phyloP scores from a whole-genome alignment of 2,888 invertebrate genomes.

The Drosophila monieri region DNA sequence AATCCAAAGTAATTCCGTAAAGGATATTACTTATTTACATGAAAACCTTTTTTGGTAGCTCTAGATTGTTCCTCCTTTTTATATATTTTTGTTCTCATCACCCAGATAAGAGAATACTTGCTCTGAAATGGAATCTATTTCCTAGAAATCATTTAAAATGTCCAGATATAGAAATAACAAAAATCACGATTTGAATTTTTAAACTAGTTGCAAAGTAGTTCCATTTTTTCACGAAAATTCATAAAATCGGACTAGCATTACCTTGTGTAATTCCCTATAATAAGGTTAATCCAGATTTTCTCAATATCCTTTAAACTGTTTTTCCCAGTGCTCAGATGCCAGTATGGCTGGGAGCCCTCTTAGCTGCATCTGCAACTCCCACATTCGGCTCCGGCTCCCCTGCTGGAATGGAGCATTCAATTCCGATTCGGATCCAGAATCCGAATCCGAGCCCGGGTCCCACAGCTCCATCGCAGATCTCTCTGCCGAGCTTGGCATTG shows the following conservation, averaged over 20 bases:
- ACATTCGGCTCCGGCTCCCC: constrained; percentile 23
- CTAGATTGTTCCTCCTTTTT: neutral
- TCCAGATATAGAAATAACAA: no score
- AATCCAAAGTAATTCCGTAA: neutral
- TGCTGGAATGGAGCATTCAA: constrained; percentile 36
- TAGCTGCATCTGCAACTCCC: constrained; percentile 17
- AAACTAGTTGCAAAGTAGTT: no score
- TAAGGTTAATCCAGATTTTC: neutral
- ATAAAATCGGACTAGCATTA: no score
- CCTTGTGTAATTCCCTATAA: no score
- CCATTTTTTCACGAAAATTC: no score
- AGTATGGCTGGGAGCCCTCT: constrained; percentile 30
- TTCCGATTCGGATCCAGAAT: constrained; percentile 36
- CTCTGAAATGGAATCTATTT: no score
- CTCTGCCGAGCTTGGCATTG: constrained; percentile 58
- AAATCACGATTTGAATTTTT: no score
- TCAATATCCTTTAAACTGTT: neutral
- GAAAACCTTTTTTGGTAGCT: neutral
- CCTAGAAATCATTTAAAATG: no score
- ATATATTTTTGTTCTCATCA: no score
- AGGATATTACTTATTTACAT: neutral
- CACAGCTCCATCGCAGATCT: constrained; percentile 42
- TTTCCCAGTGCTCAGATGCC: constrained; percentile 18
- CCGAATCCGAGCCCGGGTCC: constrained; percentile 23
- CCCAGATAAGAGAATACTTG: no score